Percentiles rank a stretch among this genome's conserved stretches.
Evolutionary conservation across 2,113 vertebrate species (phyloP).

Genomic region (Datnioides undecimradiatus): DNA sequence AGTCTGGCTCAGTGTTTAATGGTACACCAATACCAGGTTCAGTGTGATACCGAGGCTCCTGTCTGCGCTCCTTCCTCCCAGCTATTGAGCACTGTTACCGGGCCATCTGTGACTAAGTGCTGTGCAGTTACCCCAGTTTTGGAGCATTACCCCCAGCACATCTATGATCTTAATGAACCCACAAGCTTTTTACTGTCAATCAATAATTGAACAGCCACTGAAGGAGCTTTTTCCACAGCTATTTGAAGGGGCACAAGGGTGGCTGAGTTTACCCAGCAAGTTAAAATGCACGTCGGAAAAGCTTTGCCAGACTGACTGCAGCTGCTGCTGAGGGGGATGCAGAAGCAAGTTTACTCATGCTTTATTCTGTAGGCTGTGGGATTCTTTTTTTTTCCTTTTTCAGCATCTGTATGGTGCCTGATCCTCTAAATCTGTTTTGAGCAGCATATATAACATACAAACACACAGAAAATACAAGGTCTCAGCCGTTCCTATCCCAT

Average conservation of each 20-base stretch:
- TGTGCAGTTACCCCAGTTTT: constrained; percentile 76
- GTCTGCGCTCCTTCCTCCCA: constrained; percentile 75
- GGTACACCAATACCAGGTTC: constrained; percentile 75
- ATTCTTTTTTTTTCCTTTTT: not conserved
- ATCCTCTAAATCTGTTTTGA: constrained; percentile 46
- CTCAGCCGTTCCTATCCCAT: constrained; percentile 80
- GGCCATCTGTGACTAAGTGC: constrained; percentile 81
- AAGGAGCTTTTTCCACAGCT: constrained; percentile 75
- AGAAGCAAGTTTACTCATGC: constrained; percentile 5
- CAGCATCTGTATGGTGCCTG: constrained; percentile 13
- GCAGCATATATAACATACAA: constrained; percentile 22
- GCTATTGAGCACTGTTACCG: constrained; percentile 74
- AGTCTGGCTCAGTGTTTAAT: constrained; percentile 79
- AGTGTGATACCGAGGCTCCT: constrained; percentile 63
- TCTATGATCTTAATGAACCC: constrained; percentile 82
- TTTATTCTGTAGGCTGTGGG: constrained; percentile 15
- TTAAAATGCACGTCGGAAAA: constrained; percentile 31
- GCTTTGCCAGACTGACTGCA: constrained; percentile 45
- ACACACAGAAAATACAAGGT: constrained; percentile 57
- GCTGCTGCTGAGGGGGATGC: constrained; percentile 23
- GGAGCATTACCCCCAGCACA: constrained; percentile 75
- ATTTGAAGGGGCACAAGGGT: constrained; percentile 67
- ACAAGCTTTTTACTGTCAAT: constrained; percentile 81
- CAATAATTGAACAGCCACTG: constrained; percentile 80
- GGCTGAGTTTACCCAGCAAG: constrained; percentile 65